phyloP scores from a whole-genome alignment of 2,797 vertebrate species.

The Balearica regulorum region DNA sequence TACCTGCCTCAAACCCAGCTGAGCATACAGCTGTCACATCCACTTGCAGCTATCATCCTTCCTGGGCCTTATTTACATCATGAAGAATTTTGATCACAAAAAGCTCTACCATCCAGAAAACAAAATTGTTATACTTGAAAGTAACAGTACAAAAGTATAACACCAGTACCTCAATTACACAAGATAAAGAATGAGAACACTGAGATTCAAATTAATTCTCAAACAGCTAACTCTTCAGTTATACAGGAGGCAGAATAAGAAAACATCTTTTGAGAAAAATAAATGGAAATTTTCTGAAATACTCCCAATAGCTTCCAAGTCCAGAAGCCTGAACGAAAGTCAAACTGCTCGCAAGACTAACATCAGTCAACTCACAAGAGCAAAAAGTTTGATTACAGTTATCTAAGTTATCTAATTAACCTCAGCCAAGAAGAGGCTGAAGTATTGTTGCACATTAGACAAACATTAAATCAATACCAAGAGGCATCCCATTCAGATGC shows the following conservation, averaged over 20 bases:
- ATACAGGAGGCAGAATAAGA: background rate
- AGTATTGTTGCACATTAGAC: background rate
- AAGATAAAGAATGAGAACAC: background rate
- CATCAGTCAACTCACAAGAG: background rate
- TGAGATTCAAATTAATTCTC: background rate
- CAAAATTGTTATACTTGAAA: background rate
- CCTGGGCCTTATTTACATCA: background rate
- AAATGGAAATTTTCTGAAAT: background rate
- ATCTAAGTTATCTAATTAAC: background rate
- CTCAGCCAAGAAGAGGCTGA: background rate
- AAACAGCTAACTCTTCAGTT: background rate
- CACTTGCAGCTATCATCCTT: background rate
- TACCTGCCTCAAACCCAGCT: background rate
- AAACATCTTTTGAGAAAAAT: background rate
- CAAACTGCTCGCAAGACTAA: background rate
- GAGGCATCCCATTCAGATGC: background rate
- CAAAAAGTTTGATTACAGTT: background rate
- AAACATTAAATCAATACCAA: background rate
- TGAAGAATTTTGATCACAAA: background rate
- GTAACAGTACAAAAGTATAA: background rate
- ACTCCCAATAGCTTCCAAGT: background rate
- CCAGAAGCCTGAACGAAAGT: background rate
- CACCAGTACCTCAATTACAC: background rate
- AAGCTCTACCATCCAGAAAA: background rate
- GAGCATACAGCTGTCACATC: background rate